Base-by-base conservation (phyloP, 1,140 invertebrate genomes). In the Solenopsis invicta region DNA sequence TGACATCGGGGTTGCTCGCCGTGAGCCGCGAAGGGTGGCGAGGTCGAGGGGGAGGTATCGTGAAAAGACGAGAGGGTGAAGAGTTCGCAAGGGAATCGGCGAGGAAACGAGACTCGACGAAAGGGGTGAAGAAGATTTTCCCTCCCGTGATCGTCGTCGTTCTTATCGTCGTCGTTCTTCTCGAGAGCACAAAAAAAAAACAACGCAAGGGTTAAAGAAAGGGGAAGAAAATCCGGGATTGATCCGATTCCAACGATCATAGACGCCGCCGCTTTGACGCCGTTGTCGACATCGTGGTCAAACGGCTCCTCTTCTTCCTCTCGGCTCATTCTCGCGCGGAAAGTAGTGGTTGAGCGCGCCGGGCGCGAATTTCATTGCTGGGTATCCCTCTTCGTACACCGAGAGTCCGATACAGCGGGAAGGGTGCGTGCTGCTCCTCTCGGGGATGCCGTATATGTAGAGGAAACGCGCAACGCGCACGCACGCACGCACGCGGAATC, bases 1-100 rank as follows among this genome's bases (percentile, higher is more conserved):
- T 82, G 85, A 82, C 76, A 87, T 82, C 77, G 76, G 80, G 48
- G 78, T 71, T 82, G 85, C 54, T 61, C 24, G 66, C 62, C 37
- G 76, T 84, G 34, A 56, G 62, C 64, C 66, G 78, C 78, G 56
- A 81, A 66, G 76, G 52, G 85, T 21, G 64, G 80, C 45, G 76
- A 71, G 52, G 67, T 34, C 72, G 52, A 34, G 34, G 71, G 59
- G 71, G 13, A 12, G 13, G 59, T 12, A 56, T n/a, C 13, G 56
- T 13, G 71, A 37, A 45, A 18, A 18, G 2, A 59, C 61, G 2
- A n/a, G 37, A 59, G 50, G 50, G 29, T 13, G 13, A 52, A n/a
- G 34, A 41, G 45, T 61, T 78, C 29, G 76, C 29, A 2, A 29
- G 29, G 34, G 21, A 13, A 21, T 24, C 16, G 37, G 37, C 37